Evolutionary conservation across 2,888 invertebrate species (phyloP).

Genomic region (Zele albiditarsus): DNA sequence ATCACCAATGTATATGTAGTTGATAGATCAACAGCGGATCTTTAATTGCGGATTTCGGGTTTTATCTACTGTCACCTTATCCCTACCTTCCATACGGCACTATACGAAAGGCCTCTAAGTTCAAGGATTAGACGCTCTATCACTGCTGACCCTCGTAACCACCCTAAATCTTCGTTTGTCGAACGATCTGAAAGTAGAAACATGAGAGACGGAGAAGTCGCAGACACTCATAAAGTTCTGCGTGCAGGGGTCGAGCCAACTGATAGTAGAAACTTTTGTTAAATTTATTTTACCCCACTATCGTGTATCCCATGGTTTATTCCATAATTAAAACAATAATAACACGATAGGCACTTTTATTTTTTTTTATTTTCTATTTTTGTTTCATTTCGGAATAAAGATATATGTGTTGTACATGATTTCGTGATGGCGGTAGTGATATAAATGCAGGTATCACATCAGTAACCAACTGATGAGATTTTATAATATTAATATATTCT

Average conservation of each 20-base stretch:
- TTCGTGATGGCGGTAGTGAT: no score
- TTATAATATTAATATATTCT: no score
- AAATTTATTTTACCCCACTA: neutral
- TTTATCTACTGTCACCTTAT: constrained; percentile 71
- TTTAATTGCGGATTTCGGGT: constrained; percentile 67
- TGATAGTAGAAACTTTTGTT: neutral
- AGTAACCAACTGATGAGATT: no score
- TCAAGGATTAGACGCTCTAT: constrained; percentile 70
- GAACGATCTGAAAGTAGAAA: constrained; percentile 10
- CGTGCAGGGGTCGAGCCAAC: neutral
- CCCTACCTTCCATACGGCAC: constrained; percentile 46
- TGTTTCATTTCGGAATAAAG: no score
- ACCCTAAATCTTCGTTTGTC: constrained; percentile 65
- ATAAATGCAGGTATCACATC: no score
- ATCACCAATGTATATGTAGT: neutral
- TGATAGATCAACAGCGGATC: constrained; percentile 58
- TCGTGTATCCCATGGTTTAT: neutral
- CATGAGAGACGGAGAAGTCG: neutral
- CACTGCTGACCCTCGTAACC: constrained; percentile 66
- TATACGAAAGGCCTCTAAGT: constrained; percentile 54
- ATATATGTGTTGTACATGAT: no score
- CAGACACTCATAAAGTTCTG: constrained; percentile 19
- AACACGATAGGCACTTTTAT: no score
- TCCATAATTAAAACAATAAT: neutral
- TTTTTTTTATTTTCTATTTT: neutral